Evolutionary conservation across 2,888 invertebrate genomes (phyloP).

Genomic region (Sphaerophoria rueppellii): DNA sequence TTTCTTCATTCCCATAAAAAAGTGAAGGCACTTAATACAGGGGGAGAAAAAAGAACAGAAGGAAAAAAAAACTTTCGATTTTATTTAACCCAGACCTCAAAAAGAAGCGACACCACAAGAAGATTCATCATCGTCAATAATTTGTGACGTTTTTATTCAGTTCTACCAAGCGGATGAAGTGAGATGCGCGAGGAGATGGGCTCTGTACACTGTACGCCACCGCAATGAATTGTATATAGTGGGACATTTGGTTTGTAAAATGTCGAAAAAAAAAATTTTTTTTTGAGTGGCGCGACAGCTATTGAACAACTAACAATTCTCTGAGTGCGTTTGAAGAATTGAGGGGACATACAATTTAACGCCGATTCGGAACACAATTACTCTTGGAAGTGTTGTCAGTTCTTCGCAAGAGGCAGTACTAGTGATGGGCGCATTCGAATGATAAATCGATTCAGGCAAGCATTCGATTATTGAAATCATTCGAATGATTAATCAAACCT

Average conservation of each 20-base stretch:
- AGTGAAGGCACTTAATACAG: background rate
- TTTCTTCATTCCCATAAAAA: conserved; percentile 23
- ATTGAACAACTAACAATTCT: no score
- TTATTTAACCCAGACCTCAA: conserved; percentile 69
- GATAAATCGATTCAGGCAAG: no score
- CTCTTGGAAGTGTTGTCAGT: no score
- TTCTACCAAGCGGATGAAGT: background rate
- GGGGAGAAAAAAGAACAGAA: conserved; percentile 20
- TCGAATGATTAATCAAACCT: no score
- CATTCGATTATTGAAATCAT: no score
- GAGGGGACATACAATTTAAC: no score
- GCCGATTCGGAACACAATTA: no score
- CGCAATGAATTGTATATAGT: background rate
- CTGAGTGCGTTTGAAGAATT: no score
- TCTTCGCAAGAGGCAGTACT: no score
- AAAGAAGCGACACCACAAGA: conserved; percentile 37
- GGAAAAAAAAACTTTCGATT: conserved; percentile 63
- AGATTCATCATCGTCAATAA: conserved; percentile 35
- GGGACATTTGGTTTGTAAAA: background rate
- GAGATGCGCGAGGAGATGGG: background rate
- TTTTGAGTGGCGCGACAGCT: no score
- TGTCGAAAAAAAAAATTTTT: no score
- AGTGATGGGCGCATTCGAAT: no score
- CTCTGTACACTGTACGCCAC: background rate
- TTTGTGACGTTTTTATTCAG: conserved; percentile 33